These are phyloP conservation scores for Catotricha subobsoleta DNA, from an alignment of 2,888 invertebrate species.

Conservation along the genomic window DNA sequence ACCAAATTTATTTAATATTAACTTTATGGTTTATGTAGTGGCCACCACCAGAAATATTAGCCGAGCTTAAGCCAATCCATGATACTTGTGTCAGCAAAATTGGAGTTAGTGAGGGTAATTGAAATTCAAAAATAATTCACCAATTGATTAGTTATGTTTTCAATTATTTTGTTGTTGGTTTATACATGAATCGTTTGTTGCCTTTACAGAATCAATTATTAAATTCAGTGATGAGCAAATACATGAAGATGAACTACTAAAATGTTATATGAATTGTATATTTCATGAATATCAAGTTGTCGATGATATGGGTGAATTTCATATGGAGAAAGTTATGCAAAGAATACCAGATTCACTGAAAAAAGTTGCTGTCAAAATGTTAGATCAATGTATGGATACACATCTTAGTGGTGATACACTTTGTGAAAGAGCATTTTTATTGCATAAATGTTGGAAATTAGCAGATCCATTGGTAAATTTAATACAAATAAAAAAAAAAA, in stretches of 20 bases:
- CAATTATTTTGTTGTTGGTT: too few species aligned
- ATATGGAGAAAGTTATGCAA: slow-evolving; percentile 23
- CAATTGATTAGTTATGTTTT: too few species aligned
- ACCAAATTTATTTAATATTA: too few species aligned
- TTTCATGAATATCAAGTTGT: too few species aligned
- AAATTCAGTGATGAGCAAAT: slow-evolving; percentile 27
- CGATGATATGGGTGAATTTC: too few species aligned
- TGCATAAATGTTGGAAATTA: slow-evolving; percentile 23
- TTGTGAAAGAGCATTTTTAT: slow-evolving; percentile 29
- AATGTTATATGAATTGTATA: slow-evolving; percentile 29
- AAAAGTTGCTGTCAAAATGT: slow-evolving; percentile 20
- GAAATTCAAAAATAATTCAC: too few species aligned
- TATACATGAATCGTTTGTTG: too few species aligned
- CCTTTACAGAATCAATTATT: slow-evolving; percentile 23
- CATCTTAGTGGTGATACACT: slow-evolving; percentile 22
- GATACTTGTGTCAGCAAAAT: slow-evolving; percentile 17
- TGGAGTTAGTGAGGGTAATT: slow-evolving; percentile 15
- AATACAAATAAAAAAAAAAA: too few species aligned
- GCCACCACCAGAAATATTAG: slow-evolving; percentile 17
- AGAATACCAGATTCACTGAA: slow-evolving; percentile 28
- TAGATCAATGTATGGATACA: slow-evolving; percentile 22
- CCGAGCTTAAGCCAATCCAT: slow-evolving; percentile 14
- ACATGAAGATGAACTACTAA: slow-evolving; percentile 26
- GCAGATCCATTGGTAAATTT: slow-evolving; percentile 23
- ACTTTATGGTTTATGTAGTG: too few species aligned